Percentiles rank a stretch among this genome's conserved stretches.
Conservation (phyloP, 1,140 invertebrate species). For the Manduca sexta region DNA sequence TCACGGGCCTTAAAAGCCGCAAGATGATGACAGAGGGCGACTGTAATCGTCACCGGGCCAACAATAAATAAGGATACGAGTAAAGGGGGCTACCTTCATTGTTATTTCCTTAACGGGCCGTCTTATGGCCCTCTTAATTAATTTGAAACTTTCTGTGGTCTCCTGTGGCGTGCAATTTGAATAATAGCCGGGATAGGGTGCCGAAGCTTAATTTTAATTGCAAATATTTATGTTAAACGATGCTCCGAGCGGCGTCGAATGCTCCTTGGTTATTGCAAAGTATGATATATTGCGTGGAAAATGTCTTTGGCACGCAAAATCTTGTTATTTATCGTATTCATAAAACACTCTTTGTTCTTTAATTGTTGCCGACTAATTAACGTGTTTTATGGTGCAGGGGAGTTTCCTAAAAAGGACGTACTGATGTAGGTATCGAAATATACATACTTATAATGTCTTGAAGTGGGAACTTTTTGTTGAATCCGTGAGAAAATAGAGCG, state of each 20-base stretch:
- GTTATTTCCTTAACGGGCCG: constrained; percentile 70
- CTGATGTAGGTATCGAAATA: no score
- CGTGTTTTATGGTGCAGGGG: no score
- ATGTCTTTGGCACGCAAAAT: constrained; percentile 21
- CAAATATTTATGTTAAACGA: constrained; percentile 72
- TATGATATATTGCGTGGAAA: constrained; percentile 49
- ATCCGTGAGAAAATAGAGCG: no score
- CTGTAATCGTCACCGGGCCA: constrained; percentile 50
- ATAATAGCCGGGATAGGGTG: constrained; percentile 68
- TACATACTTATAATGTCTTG: no score
- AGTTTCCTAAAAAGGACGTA: no score
- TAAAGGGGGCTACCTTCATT: constrained; percentile 42
- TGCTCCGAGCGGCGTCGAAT: constrained; percentile 32
- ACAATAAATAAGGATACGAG: constrained; percentile 59
- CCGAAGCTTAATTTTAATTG: constrained; percentile 69
- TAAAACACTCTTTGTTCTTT: constrained; percentile 9
- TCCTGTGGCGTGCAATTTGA: constrained; percentile 69
- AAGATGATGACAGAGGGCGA: constrained; percentile 38
- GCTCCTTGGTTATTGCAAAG: constrained; percentile 48
- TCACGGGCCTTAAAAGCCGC: constrained; percentile 37
- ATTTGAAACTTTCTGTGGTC: constrained; percentile 72
- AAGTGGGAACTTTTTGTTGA: no score
- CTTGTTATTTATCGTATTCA: constrained; percentile 14
- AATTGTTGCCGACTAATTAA: no score
- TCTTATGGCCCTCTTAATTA: constrained; percentile 72